Evolutionary conservation across 2,797 vertebrate genomes (phyloP), one percentile per base, ranked within the genome.

Genomic region (Chlorospingus flavigularis): DNA sequence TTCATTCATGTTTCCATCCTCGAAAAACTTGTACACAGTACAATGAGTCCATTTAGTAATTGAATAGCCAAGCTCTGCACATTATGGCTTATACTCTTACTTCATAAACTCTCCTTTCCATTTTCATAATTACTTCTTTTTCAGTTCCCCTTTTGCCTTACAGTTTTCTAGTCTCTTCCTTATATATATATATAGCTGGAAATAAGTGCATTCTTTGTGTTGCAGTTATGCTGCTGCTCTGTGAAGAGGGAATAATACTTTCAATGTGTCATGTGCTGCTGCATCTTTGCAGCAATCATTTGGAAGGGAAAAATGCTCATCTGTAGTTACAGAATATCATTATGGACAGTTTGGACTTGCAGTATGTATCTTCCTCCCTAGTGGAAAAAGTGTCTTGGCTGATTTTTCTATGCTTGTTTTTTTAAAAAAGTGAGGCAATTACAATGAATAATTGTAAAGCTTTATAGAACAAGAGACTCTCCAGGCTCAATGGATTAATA

Each of bases 121-220:
- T 83, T 61, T 85, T 86, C 60, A 63, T 93, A 95, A 94, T 93
- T 90, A 81, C 28, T 91, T 90, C 62, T 88, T 82, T 76, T 81
- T 43, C 65, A 73, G 51, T 67, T 90, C 45, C 81, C 26, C 57
- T 67, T 66, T 54, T 90, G 62, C 82, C 57, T 91, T 83, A 35
- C 35, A 86, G 72, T 78, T 93, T 96, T 39, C 63, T 61, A 43
- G 74, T 86, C 53, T 94, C 40, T 94, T 94, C 74, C 78, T 92
- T 80, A 62, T 54, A 42, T 37, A 61, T 37, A 61, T n/a, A n/a
- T 33, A 42, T 28, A 82, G 31, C 70, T 91, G 67, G 81, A 90
- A 94, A 81, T 60, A 67, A 94, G 83, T 53, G 39, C 28, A 20
- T 89, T 96, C 70, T 92, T 91, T 90, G 51, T 39, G 57, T 24